Evolutionary conservation across 2,888 invertebrate genomes (phyloP), one percentile per base, ranked within the genome.

Genomic region (Iphiclides podalirius): DNA sequence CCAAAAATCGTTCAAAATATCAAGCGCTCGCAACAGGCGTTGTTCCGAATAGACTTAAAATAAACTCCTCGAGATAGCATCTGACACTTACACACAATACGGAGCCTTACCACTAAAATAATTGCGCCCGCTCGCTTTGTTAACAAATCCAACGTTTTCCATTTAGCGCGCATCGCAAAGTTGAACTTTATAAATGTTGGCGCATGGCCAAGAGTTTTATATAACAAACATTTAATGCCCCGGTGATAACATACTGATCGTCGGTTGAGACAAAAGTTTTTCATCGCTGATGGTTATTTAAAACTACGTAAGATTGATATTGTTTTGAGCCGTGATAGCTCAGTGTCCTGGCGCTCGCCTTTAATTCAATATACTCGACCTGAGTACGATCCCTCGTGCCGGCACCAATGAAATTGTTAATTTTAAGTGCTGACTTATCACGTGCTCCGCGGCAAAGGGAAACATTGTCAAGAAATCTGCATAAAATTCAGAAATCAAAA

Each of bases 21-120:
- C 38, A 54, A 50, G 47, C 39, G 28, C 28, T 44, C 38, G 13
- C 13, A 17, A 38, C 40, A 36, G 8, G 9, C 26, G 15, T 37
- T 37, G 17, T 45, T 37, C 16, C 28, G 28, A 12, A 16, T 8
- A 6, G 13, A 33, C 13, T 6, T 45, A 16, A 15, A 17, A 45
- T 37, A 45, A 45, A 37, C 37, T 37, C 13, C 6, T 14, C 15
- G n/a, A 17, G 28, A 46, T 38, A 46, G 28, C 20, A 31, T 37
- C 43, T 31, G 20, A 23, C 26, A 38, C 20, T 14, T 11, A 4
- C 3, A 4, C 3, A 37, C 31, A 37, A 45, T 20, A 38, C 37
- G 14, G 17, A 15, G 38, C 37, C 37, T 11, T 37, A 31, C n/a
- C 31, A n/a, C n/a, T n/a, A n/a, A n/a, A n/a, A n/a, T n/a, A 20